Percentiles rank a stretch among this genome's conserved stretches.
Conservation (phyloP, 2,113 vertebrate species). For the Cyanocitta stelleri region DNA sequence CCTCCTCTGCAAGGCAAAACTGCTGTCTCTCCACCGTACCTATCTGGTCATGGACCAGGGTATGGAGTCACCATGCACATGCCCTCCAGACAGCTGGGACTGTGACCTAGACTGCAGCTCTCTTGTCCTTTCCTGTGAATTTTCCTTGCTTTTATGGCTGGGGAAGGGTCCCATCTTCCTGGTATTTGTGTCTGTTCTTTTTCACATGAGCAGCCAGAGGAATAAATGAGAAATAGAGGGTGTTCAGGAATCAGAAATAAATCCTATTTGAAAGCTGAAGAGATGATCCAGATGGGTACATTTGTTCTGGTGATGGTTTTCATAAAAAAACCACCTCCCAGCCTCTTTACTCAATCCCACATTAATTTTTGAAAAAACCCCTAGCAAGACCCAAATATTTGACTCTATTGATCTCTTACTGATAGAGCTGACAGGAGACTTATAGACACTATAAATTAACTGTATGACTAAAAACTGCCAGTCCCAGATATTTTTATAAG, state of each 20-base stretch:
- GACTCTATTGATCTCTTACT: neutral
- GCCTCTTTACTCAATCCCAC: neutral
- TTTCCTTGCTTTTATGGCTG: neutral
- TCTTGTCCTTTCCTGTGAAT: neutral
- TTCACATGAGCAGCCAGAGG: neutral
- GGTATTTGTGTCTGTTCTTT: neutral
- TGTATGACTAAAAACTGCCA: neutral
- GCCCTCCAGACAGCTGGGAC: fast-evolving
- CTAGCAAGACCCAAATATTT: neutral
- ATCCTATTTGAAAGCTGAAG: neutral
- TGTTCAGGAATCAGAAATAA: neutral
- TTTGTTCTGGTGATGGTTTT: neutral
- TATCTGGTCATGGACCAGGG: neutral
- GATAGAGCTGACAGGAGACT: neutral
- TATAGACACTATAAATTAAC: neutral
- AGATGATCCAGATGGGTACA: neutral
- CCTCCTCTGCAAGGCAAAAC: neutral
- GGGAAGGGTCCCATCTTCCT: neutral
- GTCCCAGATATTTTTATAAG: neutral
- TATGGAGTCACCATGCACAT: neutral
- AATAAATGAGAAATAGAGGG: neutral
- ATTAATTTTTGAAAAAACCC: neutral
- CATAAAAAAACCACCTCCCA: neutral
- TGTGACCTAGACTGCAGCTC: neutral
- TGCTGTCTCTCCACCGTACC: neutral